Base-by-base conservation (phyloP, 2,797 vertebrate genomes). In the Girardinus metallicus region DNA sequence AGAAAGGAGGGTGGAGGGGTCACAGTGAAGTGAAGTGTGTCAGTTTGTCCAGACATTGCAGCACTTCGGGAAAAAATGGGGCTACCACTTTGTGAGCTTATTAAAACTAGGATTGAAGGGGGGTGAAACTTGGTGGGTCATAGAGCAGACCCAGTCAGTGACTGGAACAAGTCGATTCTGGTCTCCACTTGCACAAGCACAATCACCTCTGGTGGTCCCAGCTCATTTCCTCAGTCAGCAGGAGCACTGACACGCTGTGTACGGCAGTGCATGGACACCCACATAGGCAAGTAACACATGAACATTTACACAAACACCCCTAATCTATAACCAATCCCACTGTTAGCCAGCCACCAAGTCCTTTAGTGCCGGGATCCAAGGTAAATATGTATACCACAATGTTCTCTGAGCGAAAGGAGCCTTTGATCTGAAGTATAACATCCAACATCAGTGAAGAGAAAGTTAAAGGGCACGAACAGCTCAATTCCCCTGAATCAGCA, bases 141-240 rank as follows among this genome's bases (percentile, higher is more conserved):
- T 77, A 90, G 87, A 90, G 84, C 90, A 93, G 93, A 88, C 91
- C 88, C 84, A 79, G 90, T 92, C 88, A 92, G 89, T 90, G 90
- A 90, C 86, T 93, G 91, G 84, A 93, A 91, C 89, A 89, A 84
- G 86, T 89, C 92, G 80, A 91, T 82, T 84, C 83, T 81, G 83
- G 82, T 86, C 90, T 86, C 77, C 76, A 85, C 90, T 88, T 29
- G 83, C 87, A 92, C 92, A 93, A 91, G 87, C 87, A 91, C 88
- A 89, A 93, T 92, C 93, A 94, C 94, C 93, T 95, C 91, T 95
- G 96, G 95, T 96, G 95, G 95, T 96, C 95, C 86, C 86, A 92
- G 88, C 93, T 95, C 92, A 95, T 94, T 96, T 94, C 92, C 94
- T 92, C 91, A 89, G 88, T 83, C 94, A 94, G 93, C 91, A 77